Base-by-base conservation (phyloP, 2,113 vertebrate genomes). In the Scomber colias region DNA sequence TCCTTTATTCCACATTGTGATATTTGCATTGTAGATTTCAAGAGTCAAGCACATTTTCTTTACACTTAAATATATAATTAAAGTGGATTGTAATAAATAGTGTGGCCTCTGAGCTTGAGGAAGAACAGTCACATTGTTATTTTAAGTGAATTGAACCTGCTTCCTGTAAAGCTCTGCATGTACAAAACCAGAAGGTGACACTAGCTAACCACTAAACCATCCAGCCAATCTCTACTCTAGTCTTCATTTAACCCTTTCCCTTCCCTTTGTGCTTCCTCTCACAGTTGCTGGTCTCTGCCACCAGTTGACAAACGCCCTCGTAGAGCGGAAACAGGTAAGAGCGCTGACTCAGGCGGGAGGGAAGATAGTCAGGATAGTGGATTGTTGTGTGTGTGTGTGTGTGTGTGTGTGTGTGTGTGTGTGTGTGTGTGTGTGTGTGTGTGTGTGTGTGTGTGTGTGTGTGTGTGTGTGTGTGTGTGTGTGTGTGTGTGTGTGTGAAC, bases 261-360 rank as follows among this genome's bases (percentile, higher is more conserved):
- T 74, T 19, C 40, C 24, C 2, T 21, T 2, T 67, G 61, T 71
- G 73, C 85, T 70, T 81, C 71, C 69, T 89, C 82, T 30, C 89
- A 54, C 93, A 99, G 98, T 99, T 95, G 98, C 98, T 95, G 98
- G 98, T 89, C 97, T 99, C 81, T 99, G 98, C 95, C 98, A 99
- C 93, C 98, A 99, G 94, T 95, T 99, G 95, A 99, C 97, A 93
- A 99, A 98, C 83, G 97, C 98, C 88, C 97, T 99, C 73, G 97
- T 99, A 93, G 98, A 99, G 85, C 96, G 97, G 92, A 99, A 99
- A 95, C 98, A 99, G 97, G 98, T 97, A 92, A 97, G 82, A 65
- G 30, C 8, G 35, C 27, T 48, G 30, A 55, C n/a, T 49, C 2
- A 3, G 5, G n/a, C 21, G 16, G 15, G 19, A 40, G 45, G 3